Evolutionary conservation across 1,140 invertebrate genomes (phyloP).

Genomic region (Pinna nobilis): DNA sequence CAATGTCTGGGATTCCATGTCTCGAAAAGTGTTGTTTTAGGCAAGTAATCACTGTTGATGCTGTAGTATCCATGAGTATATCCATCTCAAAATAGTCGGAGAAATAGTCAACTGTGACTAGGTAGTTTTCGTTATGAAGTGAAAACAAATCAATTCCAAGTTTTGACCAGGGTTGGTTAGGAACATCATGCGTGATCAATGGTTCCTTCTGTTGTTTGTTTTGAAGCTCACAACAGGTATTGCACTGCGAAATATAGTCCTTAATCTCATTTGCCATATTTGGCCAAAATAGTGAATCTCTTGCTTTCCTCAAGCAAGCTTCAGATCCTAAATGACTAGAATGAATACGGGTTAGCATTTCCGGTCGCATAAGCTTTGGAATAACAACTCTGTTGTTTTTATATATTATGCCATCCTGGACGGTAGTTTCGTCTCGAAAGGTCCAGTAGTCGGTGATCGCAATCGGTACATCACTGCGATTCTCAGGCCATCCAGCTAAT

Average conservation of each 20-base stretch:
- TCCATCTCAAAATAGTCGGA: conserved; percentile 34
- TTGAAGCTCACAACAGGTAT: conserved; percentile 1
- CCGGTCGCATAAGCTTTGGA: conserved; percentile 3
- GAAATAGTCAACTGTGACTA: conserved; percentile 41
- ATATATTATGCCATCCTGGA: conserved; percentile 45
- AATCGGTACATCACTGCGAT: conserved; percentile 8
- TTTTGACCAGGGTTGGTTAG: conserved; percentile 19
- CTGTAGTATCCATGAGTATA: neutral
- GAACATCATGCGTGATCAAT: conserved; percentile 18
- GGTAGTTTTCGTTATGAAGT: conserved; percentile 8
- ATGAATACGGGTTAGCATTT: conserved; percentile 28
- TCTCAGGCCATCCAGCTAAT: conserved; percentile 26
- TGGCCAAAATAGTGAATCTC: conserved; percentile 52
- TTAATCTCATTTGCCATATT: conserved; percentile 42
- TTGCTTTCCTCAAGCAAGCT: conserved; percentile 36
- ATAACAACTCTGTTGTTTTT: conserved; percentile 35
- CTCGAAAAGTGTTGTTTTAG: conserved; percentile 46
- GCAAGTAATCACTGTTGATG: conserved; percentile 26
- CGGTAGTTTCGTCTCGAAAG: conserved; percentile 33
- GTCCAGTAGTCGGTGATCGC: conserved; percentile 32
- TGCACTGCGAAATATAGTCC: conserved; percentile 20
- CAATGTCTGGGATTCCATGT: conserved; percentile 40
- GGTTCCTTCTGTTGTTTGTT: conserved; percentile 24
- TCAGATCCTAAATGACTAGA: conserved; percentile 30
- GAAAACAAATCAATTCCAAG: conserved; percentile 22